Evolutionary conservation across 2,113 vertebrate species (phyloP).

Genomic region (Columba janthina): DNA sequence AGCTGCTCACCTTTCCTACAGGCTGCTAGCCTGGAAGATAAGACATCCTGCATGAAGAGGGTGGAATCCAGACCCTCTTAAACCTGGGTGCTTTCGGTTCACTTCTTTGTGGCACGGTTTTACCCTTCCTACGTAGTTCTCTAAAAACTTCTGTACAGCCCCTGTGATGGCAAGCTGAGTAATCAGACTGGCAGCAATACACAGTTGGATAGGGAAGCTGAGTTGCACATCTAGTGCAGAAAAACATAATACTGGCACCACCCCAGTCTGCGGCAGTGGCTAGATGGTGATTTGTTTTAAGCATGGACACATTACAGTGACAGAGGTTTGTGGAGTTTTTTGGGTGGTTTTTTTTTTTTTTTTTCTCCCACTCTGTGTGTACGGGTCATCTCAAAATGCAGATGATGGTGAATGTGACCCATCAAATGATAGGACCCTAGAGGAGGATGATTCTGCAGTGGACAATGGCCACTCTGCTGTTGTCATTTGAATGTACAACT

Average conservation of each 20-base stretch:
- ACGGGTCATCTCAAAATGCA: neutral
- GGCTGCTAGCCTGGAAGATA: neutral
- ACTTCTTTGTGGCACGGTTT: neutral
- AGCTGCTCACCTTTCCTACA: neutral
- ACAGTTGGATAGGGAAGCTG: neutral
- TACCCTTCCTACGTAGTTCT: neutral
- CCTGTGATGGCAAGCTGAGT: neutral
- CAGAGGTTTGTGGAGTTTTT: neutral
- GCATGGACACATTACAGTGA: neutral
- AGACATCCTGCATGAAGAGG: neutral
- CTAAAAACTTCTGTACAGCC: neutral
- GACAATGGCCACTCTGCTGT: neutral
- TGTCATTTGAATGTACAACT: neutral
- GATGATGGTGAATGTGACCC: neutral
- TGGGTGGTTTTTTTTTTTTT: neutral
- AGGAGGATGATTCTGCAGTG: neutral
- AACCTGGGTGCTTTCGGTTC: neutral
- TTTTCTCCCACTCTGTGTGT: accelerated
- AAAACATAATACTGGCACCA: neutral
- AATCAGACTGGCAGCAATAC: neutral
- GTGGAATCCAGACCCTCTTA: neutral
- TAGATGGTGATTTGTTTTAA: neutral
- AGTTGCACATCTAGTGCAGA: neutral
- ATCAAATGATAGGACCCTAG: neutral
- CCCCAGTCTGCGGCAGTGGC: neutral